Evolutionary conservation across 2,888 invertebrate genomes (phyloP).

Genomic region (Thera britannica): DNA sequence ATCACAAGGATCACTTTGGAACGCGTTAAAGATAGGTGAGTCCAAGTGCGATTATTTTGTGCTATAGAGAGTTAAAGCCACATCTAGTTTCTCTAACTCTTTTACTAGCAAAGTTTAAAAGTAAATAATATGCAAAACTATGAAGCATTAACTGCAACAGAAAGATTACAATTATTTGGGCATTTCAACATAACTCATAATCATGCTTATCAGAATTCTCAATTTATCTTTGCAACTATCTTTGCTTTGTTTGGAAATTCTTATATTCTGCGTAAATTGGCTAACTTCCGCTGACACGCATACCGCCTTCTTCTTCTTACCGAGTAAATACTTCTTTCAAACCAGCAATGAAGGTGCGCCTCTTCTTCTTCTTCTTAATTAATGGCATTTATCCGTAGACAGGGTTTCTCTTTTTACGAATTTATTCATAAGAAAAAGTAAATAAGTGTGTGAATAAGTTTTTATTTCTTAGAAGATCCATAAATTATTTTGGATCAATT

Average conservation of each 20-base stretch:
- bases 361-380: no score
- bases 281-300: constrained; percentile 24
- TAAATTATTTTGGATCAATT: no score
- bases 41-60: no score
- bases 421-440: no score
- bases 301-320: neutral
- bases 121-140: constrained; percentile 54
- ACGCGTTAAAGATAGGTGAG: no score
- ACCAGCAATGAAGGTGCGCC: no score
- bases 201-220: constrained; percentile 47
- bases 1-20: no score
- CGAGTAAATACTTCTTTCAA: no score
- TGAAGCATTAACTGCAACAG: constrained; percentile 51
- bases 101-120: constrained; percentile 24
- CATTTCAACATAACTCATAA: constrained; percentile 54
- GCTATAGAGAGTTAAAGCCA: neutral
- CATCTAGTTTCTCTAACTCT: constrained; percentile 35
- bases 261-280: constrained; percentile 42
- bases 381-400: no score
- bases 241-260: constrained; percentile 32
- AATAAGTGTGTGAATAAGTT: no score
- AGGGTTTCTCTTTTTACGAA: no score
- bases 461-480: no score
- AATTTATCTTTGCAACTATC: constrained; percentile 36
- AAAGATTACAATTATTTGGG: constrained; percentile 59